phyloP scores from a whole-genome alignment of 2,888 invertebrate species.

The Bedellia somnulentella region DNA sequence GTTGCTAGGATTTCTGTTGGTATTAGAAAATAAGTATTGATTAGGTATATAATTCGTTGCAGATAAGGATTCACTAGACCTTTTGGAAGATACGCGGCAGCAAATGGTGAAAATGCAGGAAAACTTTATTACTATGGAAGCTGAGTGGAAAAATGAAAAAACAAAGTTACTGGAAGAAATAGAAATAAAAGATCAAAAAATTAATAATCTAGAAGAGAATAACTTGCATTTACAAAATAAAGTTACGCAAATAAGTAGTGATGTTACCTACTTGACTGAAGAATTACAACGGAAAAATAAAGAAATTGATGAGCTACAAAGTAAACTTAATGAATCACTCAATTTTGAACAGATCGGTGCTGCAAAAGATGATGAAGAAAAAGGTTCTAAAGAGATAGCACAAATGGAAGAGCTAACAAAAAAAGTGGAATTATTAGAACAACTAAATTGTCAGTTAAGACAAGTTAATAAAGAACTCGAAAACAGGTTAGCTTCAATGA shows the following conservation, averaged over 20 bases:
- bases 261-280: constrained; percentile 55
- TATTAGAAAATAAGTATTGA: no score
- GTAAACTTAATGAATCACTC: constrained; percentile 22
- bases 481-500: constrained; percentile 36
- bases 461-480: constrained; percentile 57
- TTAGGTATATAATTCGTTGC: no score
- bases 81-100: constrained; percentile 77
- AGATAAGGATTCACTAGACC: constrained; percentile 70
- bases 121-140: constrained; percentile 71
- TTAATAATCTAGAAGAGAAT: constrained; percentile 57
- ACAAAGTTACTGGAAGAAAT: constrained; percentile 55
- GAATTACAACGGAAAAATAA: constrained; percentile 52
- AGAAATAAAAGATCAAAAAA: constrained; percentile 56
- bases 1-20: no score
- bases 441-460: constrained; percentile 53
- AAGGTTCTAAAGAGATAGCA: constrained; percentile 52
- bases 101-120: constrained; percentile 82
- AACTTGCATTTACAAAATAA: constrained; percentile 52
- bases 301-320: constrained; percentile 34
- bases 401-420: constrained; percentile 43
- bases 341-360: constrained; percentile 18
- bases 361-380: constrained; percentile 57
- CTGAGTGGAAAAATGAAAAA: constrained; percentile 70
- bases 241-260: constrained; percentile 51
- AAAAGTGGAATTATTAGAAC: constrained; percentile 54